Base-by-base conservation (phyloP, 2,888 invertebrate genomes). In the Xestia c-nigrum region DNA sequence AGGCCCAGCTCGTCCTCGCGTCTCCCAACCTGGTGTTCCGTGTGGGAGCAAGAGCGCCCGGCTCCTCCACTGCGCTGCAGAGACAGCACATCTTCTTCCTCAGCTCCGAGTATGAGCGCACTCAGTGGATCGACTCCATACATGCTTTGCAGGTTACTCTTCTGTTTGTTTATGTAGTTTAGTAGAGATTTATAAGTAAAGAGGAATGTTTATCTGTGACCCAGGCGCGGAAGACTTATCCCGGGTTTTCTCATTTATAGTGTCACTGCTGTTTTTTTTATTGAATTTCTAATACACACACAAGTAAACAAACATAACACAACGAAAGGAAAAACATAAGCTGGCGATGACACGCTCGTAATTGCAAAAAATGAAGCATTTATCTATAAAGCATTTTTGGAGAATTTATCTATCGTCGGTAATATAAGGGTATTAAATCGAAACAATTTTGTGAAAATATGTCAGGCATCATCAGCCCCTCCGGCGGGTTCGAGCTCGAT, bases 91-190 rank as follows among this genome's bases (percentile, higher is more conserved):
- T 98, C 74, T 99, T 99, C 96, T 99, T 99, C 95, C 97, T 99
- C 89, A 98, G 99, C 87, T 99, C 99, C 0, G 99, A 99, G 95
- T 99, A 98, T 91, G 99, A 99, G 94, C 97, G 99, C 74, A 98
- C 98, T 84, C 99, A 99, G 93, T 99, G 99, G 99, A 98, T 98
- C 86, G 99, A 99, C 92, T 98, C 99, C 5, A 98, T 99, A 85
- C 98, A 98, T 87, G 98, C 98, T 40, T 95, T 99, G 77, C 98
- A 98, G 97, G 97, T 97, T 5, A 40, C 24, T 70, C 10, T 38
- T 21, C 40, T 19, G 10, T 40, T 59, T 59, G 59, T 31, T 59
- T 0, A 31, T 59, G 19, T 64, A 40, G 40, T 40, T 14, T 6
- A n/a, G 21, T 40, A 0, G 16, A 31, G 16, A 63, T 40, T 63